These are phyloP conservation scores for Macrotis lagotis DNA, from an alignment of 2,113 vertebrate genomes.

Conservation along the genomic window DNA sequence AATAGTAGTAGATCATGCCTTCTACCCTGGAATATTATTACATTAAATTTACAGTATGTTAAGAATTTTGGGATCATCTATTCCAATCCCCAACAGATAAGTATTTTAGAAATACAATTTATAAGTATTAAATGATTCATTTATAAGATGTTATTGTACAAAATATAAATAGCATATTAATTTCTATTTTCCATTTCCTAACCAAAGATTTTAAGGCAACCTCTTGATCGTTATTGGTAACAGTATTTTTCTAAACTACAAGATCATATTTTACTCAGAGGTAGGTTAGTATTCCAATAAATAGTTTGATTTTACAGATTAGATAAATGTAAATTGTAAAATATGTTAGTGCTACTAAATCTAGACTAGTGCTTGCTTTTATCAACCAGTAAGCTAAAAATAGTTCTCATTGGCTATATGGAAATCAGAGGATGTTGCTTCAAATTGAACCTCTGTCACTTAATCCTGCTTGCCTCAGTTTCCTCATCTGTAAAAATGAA, in stretches of 20 bases:
- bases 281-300: slow-evolving; percentile 43
- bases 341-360: slow-evolving; percentile 1
- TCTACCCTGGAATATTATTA: not conserved
- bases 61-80: not conserved
- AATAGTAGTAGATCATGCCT: slow-evolving; percentile 13
- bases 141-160: slow-evolving; percentile 5
- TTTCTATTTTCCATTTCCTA: slow-evolving; percentile 38
- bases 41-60: not conserved
- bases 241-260: slow-evolving; percentile 18
- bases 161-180: slow-evolving; percentile 33
- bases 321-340: slow-evolving; percentile 34
- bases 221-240: slow-evolving; percentile 20
- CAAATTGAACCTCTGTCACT: not conserved
- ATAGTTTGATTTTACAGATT: slow-evolving; percentile 25
- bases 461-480: not conserved
- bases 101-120: not conserved
- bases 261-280: not conserved
- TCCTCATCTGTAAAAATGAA: not conserved
- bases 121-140: slow-evolving; percentile 7
- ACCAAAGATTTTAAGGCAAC: slow-evolving; percentile 32
- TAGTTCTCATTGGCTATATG: no score
- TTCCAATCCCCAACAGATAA: not conserved
- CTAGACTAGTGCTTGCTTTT: no score
- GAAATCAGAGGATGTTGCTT: not conserved
- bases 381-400: no score